Conservation (phyloP, 2,888 invertebrate species). For the Ametastegia equiseti region DNA sequence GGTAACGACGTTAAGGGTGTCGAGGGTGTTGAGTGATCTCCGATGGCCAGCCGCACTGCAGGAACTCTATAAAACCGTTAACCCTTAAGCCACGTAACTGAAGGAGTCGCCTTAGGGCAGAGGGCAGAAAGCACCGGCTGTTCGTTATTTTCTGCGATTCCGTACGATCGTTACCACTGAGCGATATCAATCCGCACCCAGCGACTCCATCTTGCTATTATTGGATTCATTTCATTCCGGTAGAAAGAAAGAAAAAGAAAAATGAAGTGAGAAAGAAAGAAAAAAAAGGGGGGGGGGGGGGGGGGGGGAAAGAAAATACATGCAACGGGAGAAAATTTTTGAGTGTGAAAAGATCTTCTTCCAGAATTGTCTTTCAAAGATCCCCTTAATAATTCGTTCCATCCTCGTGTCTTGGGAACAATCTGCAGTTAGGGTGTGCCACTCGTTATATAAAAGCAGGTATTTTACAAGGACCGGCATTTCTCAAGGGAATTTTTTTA, state of each 20-base stretch:
- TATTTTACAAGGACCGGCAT: background rate
- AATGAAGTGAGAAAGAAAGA: no score
- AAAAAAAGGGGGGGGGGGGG: no score
- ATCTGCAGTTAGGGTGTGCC: background rate
- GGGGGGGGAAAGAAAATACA: no score
- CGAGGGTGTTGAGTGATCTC: background rate
- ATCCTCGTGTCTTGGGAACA: background rate
- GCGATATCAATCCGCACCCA: background rate
- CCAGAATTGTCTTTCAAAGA: background rate
- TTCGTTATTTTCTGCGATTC: conserved; percentile 1
- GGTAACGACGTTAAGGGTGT: background rate
- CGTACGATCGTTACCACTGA: background rate
- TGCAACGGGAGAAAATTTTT: background rate
- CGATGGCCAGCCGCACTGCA: conserved; percentile 20
- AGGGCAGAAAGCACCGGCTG: background rate
- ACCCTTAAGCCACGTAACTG: background rate
- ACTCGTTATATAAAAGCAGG: background rate
- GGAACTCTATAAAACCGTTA: background rate
- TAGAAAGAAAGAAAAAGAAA: no score
- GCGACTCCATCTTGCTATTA: background rate
- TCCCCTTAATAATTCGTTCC: background rate
- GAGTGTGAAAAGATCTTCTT: background rate
- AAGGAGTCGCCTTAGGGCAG: background rate
- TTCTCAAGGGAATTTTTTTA: background rate
- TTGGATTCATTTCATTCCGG: conserved; percentile 5